Evolutionary conservation across 2,888 invertebrate species (phyloP).

Genomic region (Acronicta alni): DNA sequence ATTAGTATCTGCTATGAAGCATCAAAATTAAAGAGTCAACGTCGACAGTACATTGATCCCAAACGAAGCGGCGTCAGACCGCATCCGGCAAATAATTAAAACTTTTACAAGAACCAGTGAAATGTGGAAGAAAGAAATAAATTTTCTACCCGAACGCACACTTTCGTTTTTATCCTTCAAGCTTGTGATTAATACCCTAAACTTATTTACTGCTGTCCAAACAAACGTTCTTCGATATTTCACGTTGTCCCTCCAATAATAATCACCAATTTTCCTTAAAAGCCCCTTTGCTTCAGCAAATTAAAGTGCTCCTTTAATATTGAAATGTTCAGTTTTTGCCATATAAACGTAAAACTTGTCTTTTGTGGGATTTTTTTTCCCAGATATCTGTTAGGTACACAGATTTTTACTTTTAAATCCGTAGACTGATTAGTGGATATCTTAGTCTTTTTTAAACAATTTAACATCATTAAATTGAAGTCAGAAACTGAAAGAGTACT

Average conservation of each 20-base stretch:
- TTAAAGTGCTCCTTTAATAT: constrained; percentile 47
- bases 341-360: constrained; percentile 52
- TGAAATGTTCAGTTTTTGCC: constrained; percentile 66
- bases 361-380: constrained; percentile 24
- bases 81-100: constrained; percentile 87
- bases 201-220: constrained; percentile 61
- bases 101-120: constrained; percentile 81
- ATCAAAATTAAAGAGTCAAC: constrained; percentile 69
- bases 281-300: constrained; percentile 23
- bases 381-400: constrained; percentile 6
- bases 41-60: constrained; percentile 73
- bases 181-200: constrained; percentile 77
- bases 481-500: constrained; percentile 50
- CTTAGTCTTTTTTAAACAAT: constrained; percentile 36
- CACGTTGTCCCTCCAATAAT: constrained; percentile 52
- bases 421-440: constrained; percentile 16
- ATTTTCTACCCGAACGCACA: constrained; percentile 81
- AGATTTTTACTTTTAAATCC: constrained; percentile 13
- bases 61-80: constrained; percentile 69
- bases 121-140: constrained; percentile 82
- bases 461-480: constrained; percentile 45
- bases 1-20: constrained; percentile 59
- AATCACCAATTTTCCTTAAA: constrained; percentile 47
- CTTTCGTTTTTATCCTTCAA: constrained; percentile 81
- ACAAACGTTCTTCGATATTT: constrained; percentile 48